Conservation (phyloP, 2,888 invertebrate species). For the Acleris sparsana region DNA sequence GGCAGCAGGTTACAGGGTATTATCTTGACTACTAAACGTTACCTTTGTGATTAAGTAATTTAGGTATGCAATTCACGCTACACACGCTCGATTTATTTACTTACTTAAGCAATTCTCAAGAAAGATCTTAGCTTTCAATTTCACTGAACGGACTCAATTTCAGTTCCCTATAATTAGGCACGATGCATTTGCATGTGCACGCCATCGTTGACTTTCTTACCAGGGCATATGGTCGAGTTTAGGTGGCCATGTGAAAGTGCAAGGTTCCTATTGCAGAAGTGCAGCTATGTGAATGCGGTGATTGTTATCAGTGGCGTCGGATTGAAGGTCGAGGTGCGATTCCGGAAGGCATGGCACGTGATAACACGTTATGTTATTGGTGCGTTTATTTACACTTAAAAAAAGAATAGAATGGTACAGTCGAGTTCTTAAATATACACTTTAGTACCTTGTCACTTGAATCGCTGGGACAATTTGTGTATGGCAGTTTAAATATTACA, state of each 20-base stretch:
- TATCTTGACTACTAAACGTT: too few relatives aligned
- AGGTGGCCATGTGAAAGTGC: slow-evolving; percentile 38
- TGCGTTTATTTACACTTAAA: background rate
- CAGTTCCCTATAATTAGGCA: slow-evolving; percentile 56
- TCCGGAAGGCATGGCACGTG: slow-evolving; percentile 48
- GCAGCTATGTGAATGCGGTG: slow-evolving; percentile 54
- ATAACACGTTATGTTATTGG: slow-evolving; percentile 36
- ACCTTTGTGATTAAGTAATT: too few relatives aligned
- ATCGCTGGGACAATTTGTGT: too few relatives aligned
- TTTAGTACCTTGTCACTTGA: too few relatives aligned
- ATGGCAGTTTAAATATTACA: too few relatives aligned
- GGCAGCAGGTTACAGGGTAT: too few relatives aligned
- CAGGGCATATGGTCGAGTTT: slow-evolving; percentile 11
- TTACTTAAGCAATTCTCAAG: slow-evolving; percentile 7
- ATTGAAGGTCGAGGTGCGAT: slow-evolving; percentile 49
- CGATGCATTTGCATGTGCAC: slow-evolving; percentile 17
- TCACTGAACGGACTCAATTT: slow-evolving; percentile 59
- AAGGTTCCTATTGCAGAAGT: slow-evolving; percentile 67
- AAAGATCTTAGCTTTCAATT: slow-evolving; percentile 48
- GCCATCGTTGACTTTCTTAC: background rate
- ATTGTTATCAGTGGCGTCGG: slow-evolving; percentile 52
- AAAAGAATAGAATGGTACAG: too few relatives aligned
- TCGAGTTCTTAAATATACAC: too few relatives aligned
- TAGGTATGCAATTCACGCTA: background rate
- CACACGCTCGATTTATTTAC: background rate